phyloP scores from a whole-genome alignment of 2,888 invertebrate genomes.

The Sisyra terminalis region DNA sequence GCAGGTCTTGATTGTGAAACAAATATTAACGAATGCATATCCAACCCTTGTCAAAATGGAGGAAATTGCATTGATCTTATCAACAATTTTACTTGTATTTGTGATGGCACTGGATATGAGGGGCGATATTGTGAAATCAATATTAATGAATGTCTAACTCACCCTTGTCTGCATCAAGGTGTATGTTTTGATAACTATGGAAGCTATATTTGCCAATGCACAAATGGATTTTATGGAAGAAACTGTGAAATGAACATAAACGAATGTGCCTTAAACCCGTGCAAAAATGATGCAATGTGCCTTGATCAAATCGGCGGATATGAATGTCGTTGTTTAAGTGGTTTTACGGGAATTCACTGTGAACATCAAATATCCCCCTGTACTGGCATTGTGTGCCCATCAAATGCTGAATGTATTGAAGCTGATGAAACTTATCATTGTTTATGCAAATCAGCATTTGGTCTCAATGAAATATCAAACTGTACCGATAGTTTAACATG shows the following conservation, averaged over 20 bases:
- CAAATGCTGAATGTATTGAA: slow-evolving; percentile 47
- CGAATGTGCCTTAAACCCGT: slow-evolving; percentile 42
- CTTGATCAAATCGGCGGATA: slow-evolving; percentile 37
- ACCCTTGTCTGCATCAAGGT: slow-evolving; percentile 57
- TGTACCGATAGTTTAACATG: slow-evolving; percentile 37
- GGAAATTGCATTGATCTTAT: slow-evolving; percentile 56
- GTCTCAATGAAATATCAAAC: slow-evolving; percentile 15
- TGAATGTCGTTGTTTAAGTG: slow-evolving; percentile 36
- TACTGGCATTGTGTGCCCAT: slow-evolving; percentile 31
- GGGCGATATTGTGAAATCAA: slow-evolving; percentile 60
- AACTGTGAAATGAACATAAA: slow-evolving; percentile 50
- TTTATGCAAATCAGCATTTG: slow-evolving; percentile 45
- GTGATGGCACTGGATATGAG: slow-evolving; percentile 55
- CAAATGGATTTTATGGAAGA: slow-evolving; percentile 60
- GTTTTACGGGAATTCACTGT: slow-evolving; percentile 35
- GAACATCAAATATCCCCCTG: slow-evolving; percentile 25
- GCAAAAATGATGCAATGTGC: slow-evolving; percentile 41
- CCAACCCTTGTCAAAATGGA: slow-evolving; percentile 52
- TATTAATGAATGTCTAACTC: slow-evolving; percentile 59
- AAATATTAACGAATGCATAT: slow-evolving; percentile 60
- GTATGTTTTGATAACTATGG: slow-evolving; percentile 73
- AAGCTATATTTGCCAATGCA: slow-evolving; percentile 61
- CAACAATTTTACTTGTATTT: slow-evolving; percentile 64
- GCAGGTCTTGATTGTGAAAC: slow-evolving; percentile 52
- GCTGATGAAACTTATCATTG: slow-evolving; percentile 33